Base-by-base conservation (phyloP, 2,888 invertebrate genomes). In the Acholoe squamosa region DNA sequence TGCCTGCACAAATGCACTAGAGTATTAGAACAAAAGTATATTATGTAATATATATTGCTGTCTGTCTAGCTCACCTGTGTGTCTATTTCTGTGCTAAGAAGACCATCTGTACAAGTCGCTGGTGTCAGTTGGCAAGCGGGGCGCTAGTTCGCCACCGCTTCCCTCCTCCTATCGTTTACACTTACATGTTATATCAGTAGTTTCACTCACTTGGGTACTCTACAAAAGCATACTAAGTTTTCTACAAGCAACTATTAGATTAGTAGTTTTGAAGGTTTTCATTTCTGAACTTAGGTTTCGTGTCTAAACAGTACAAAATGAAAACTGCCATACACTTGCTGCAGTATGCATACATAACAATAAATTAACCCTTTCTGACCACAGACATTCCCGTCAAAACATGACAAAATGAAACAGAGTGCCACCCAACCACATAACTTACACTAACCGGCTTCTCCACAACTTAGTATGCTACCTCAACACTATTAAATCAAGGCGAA, bases 1-100 rank as follows among this genome's bases (percentile, higher is more conserved):
- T 86, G 86, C 86, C 86, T 86, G 86, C 86, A 86, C 86, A 86
- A 86, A 86, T 86, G 86, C 86, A 86, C 86, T 86, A 86, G 86
- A 86, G 43, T 80, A 80, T 86, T 86, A 54, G 56, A 86, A 86
- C 86, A 86, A 86, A 80, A 80, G 43, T 33, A 34, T 34, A 43
- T 43, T 43, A 86, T 86, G 56, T 86, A 86, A 86, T 86, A 86
- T 86, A 54, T 86, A 86, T 43, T 7, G 43, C 86, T 86, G 33
- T 52, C 86, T 86, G 54, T 10, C 86, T 86, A 52, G 54, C 86
- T 54, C 54, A 1, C 1, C 7, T 52, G 3, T 43, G 52, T 54
- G 3, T 86, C 7, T 86, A 1, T 86, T 54, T 54, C 86, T 86
- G 86, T 25, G 54, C 56, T 54, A 86, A 54, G 86, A 54, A n/a